Base-by-base conservation (phyloP, 2,113 vertebrate genomes). In the Egretta garzetta region DNA sequence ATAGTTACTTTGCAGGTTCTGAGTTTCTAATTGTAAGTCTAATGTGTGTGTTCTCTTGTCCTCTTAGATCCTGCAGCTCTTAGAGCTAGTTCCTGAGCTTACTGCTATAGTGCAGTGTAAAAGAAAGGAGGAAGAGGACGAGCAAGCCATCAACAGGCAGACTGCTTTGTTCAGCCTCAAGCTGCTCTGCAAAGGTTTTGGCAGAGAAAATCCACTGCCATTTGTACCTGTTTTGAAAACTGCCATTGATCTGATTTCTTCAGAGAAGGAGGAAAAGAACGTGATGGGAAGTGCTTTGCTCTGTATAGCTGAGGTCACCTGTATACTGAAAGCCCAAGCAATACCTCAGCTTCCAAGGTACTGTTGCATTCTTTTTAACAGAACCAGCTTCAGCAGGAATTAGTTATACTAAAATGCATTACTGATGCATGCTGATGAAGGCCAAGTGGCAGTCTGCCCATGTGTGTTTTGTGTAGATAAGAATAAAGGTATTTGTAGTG, bases 111-210 rank as follows among this genome's bases (percentile, higher is more conserved):
- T 98, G 75, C 98, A 97, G 39, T 98, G 88, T 32, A 96, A 97
- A 52, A 96, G 91, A 55, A 97, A 94, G 27, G 98, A 97, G 30
- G 96, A 97, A 28, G 98, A 98, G 80, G 98, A 98, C 70, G 99
- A 99, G 75, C 99, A 99, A 55, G 98, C 99, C 10, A 97, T 99
- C 92, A 99, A 99, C 97, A 98, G 99, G 26, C 99, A 99, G 97
- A 99, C 99, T 4, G 99, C 99, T 24, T 98, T 99, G 50, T 99
- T 99, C 94, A 99, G 99, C 85, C 98, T 99, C 32, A 99, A 99
- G 90, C 98, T 99, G 45, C 98, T 99, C 8, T 99, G 99, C 94
- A 99, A 98, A 97, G 98, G 97, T 79, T 99, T 99, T 26, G 99
- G 99, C 67, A 53, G 97, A 4, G 82, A 75, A 92, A 98, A 99